phyloP scores from a whole-genome alignment of 2,888 invertebrate species.

The Platycheirus rosarum region DNA sequence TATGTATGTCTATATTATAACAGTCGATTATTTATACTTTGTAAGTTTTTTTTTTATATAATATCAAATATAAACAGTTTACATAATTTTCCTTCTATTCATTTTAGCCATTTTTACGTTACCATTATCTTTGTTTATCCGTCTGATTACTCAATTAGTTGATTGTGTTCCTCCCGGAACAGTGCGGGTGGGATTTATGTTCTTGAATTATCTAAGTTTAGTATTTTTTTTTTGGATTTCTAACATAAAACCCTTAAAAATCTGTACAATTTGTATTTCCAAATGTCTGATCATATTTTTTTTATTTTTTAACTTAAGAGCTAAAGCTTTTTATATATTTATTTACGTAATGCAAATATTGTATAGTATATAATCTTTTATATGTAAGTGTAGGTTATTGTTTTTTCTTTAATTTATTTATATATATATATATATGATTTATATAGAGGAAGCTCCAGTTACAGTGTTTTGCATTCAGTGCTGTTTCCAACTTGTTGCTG shows the following conservation, averaged over 20 bases:
- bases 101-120: constrained; percentile 42
- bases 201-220: not conserved
- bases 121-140: not conserved
- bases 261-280: constrained; percentile 50
- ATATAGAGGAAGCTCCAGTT: constrained; percentile 72
- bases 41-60: constrained; percentile 30
- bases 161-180: constrained; percentile 71
- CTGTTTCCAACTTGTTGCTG: constrained; percentile 95
- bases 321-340: constrained; percentile 48
- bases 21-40: constrained; percentile 61
- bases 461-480: constrained; percentile 83
- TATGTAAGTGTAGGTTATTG: constrained; percentile 65
- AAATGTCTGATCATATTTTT: constrained; percentile 26
- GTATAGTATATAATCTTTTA: constrained; percentile 40
- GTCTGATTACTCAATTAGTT: constrained; percentile 54
- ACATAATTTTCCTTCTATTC: constrained; percentile 29
- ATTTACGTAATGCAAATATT: constrained; percentile 51
- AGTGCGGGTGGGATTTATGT: constrained; percentile 61
- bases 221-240: not conserved
- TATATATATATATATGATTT: constrained; percentile 57
- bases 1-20: constrained; percentile 51
- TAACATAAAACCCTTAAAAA: constrained; percentile 11
- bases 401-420: constrained; percentile 38
- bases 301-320: constrained; percentile 36
- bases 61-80: constrained; percentile 70